Conservation (phyloP, 2,113 vertebrate genomes). For the Panthera tigris region DNA sequence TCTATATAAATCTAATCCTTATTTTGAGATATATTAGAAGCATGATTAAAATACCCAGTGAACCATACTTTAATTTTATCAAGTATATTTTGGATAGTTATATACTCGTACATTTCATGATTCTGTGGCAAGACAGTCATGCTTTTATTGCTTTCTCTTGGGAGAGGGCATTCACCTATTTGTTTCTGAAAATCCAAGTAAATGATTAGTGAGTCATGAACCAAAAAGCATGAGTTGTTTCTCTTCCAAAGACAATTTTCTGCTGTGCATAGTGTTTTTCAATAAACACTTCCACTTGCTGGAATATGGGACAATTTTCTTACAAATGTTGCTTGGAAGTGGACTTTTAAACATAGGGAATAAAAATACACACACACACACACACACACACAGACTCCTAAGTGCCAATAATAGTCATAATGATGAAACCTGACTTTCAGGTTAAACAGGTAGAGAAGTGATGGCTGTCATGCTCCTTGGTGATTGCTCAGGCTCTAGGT, state of each 20-base stretch:
- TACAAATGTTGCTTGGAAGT: background rate
- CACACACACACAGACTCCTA: background rate
- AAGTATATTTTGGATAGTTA: background rate
- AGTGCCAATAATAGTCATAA: background rate
- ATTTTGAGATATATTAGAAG: background rate
- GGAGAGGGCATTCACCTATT: background rate
- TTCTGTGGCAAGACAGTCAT: background rate
- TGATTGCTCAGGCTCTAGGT: constrained; percentile 41
- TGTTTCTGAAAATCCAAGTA: background rate
- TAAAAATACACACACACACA: background rate
- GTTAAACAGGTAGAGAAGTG: background rate
- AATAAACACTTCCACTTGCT: constrained; percentile 11
- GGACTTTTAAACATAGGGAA: background rate
- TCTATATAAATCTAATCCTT: background rate
- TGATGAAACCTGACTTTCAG: background rate
- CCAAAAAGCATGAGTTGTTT: background rate
- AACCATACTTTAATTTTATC: background rate
- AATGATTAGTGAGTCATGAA: background rate
- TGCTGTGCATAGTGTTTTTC: background rate
- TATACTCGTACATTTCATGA: background rate
- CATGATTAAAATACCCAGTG: background rate
- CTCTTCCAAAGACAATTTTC: background rate
- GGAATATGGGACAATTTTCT: background rate
- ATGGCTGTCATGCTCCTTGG: background rate
- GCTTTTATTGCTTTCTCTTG: background rate